These are phyloP conservation scores for Melanophora roralis DNA, from an alignment of 2,888 invertebrate species.

Conservation along the genomic window DNA sequence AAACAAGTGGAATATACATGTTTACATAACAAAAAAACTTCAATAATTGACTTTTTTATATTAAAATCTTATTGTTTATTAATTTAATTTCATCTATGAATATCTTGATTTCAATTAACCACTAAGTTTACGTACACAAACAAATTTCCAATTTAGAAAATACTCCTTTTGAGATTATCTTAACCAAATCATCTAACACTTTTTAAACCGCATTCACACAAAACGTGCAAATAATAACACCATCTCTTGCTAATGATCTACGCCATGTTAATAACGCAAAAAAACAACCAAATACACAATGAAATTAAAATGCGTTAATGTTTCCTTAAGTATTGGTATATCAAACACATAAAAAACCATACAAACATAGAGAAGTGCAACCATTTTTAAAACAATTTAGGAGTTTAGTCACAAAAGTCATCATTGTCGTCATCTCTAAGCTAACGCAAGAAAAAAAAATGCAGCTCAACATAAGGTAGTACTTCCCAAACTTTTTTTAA, in stretches of 20 bases:
- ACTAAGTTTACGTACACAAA: too few relatives aligned
- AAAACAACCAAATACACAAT: not conserved
- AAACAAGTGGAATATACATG: too few relatives aligned
- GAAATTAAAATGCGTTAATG: slow-evolving; percentile 52
- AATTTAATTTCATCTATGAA: too few relatives aligned
- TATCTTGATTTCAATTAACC: too few relatives aligned
- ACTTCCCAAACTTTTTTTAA: too few relatives aligned
- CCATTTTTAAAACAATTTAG: slow-evolving; percentile 41
- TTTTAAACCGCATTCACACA: slow-evolving; percentile 68
- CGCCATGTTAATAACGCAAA: slow-evolving; percentile 61
- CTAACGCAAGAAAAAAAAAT: slow-evolving; percentile 28
- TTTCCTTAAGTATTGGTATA: not conserved
- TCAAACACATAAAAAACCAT: not conserved
- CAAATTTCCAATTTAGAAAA: not conserved
- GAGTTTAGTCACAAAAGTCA: slow-evolving; percentile 56
- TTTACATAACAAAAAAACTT: too few relatives aligned
- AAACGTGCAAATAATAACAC: slow-evolving; percentile 76
- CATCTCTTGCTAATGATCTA: slow-evolving; percentile 74
- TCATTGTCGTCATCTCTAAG: slow-evolving; percentile 51
- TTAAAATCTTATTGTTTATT: too few relatives aligned
- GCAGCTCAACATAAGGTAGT: slow-evolving; percentile 37
- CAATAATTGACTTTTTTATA: too few relatives aligned
- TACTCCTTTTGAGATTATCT: slow-evolving; percentile 46
- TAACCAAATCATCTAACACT: slow-evolving; percentile 55
- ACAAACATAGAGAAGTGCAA: slow-evolving; percentile 21